phyloP scores from a whole-genome alignment of 2,113 vertebrate species.

The Notothenia coriiceps region DNA sequence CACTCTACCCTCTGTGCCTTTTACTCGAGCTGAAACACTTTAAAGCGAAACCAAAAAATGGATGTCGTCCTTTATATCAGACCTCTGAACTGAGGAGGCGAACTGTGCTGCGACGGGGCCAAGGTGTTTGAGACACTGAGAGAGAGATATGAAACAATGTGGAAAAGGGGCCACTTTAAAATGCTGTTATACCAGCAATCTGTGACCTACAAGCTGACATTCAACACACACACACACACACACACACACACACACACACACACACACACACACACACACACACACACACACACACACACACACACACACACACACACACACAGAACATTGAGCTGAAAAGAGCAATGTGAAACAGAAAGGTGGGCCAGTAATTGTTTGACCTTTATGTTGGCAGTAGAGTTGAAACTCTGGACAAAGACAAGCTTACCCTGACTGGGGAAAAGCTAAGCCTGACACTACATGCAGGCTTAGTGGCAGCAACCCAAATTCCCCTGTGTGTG shows the following conservation, averaged over 20 bases:
- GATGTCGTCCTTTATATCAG: slow-evolving; percentile 9
- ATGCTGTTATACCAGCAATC: slow-evolving; percentile 56
- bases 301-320: neutral
- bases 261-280: neutral
- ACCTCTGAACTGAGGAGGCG: slow-evolving; percentile 30
- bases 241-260: neutral
- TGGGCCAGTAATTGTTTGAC: slow-evolving; percentile 78
- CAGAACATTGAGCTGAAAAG: slow-evolving; percentile 50
- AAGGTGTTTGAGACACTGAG: slow-evolving; percentile 18
- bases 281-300: neutral
- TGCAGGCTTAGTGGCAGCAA: slow-evolving; percentile 37
- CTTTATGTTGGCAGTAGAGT: slow-evolving; percentile 72
- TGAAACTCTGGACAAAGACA: slow-evolving; percentile 70
- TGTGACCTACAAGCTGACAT: slow-evolving; percentile 73
- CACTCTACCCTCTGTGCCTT: neutral
- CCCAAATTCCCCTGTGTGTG: slow-evolving; percentile 25
- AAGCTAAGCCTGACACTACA: slow-evolving; percentile 62
- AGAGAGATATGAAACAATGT: slow-evolving; percentile 22
- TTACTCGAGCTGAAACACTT: slow-evolving; percentile 15
- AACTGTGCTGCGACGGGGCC: neutral
- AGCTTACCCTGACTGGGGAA: slow-evolving; percentile 62
- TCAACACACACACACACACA: slow-evolving; percentile 27
- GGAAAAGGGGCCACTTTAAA: slow-evolving; percentile 64
- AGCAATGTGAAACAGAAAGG: slow-evolving; percentile 68
- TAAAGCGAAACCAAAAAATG: slow-evolving; percentile 13